Percentiles rank a stretch among this genome's conserved stretches.
These are phyloP conservation scores for Gadus macrocephalus DNA, from an alignment of 2,113 vertebrate species.

Conservation along the genomic window DNA sequence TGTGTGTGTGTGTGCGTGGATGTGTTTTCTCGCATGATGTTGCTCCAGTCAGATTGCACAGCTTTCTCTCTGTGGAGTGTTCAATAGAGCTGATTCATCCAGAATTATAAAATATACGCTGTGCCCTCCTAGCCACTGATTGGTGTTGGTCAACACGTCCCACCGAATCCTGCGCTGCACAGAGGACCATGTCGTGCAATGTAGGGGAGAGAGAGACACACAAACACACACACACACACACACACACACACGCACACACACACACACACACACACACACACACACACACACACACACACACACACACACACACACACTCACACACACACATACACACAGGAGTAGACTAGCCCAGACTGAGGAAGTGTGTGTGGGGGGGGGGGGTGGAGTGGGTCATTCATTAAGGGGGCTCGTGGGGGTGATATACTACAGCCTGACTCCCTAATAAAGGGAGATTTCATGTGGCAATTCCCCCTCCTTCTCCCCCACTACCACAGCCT, in stretches of 20 bases:
- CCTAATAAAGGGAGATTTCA: not conserved
- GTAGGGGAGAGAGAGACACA: not conserved
- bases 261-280: not conserved
- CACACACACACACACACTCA: not conserved
- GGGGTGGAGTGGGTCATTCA: not conserved
- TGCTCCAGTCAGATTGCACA: not conserved
- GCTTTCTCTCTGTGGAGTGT: not conserved
- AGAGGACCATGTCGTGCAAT: not conserved
- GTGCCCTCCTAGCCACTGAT: not conserved
- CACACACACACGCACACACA: constrained; percentile 9
- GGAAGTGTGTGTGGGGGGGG: not conserved
- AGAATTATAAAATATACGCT: not conserved
- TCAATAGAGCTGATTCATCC: constrained; percentile 1
- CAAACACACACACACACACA: not conserved
- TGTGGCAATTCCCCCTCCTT: not conserved
- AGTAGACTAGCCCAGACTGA: not conserved
- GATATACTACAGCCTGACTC: not conserved
- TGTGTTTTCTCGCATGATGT: not conserved
- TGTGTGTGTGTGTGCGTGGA: not conserved
- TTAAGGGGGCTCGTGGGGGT: not conserved
- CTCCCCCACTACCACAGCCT: too few species aligned
- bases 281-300: not conserved
- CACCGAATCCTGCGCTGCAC: not conserved
- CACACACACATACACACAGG: constrained; percentile 3
- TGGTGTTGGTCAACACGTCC: not conserved